Percentiles rank a stretch among this genome's conserved stretches.
These are phyloP conservation scores for Synanthedon tipuliformis DNA, from an alignment of 2,888 invertebrate genomes.

Conservation along the genomic window DNA sequence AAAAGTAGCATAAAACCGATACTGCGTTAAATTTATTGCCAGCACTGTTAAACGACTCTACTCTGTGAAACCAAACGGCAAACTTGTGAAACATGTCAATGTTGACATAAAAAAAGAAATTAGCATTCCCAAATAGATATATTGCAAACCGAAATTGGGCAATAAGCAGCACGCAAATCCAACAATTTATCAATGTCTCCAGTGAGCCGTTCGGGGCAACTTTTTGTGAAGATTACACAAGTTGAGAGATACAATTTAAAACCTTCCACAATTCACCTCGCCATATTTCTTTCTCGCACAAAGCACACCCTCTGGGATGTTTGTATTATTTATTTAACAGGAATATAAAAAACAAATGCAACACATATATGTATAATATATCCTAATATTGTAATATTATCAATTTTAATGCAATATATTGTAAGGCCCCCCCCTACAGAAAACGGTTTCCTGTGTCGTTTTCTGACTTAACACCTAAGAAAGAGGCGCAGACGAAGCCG, in stretches of 20 bases:
- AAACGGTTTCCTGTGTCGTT: too few species aligned
- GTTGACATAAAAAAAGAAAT: constrained; percentile 2
- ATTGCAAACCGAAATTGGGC: not conserved
- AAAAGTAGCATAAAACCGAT: too few species aligned
- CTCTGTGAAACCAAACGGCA: not conserved
- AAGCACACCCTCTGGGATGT: too few species aligned
- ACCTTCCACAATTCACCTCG: not conserved
- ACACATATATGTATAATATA: too few species aligned
- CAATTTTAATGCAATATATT: too few species aligned
- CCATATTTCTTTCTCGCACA: too few species aligned
- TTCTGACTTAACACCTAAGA: too few species aligned
- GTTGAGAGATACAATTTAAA: not conserved
- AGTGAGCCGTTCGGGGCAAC: not conserved
- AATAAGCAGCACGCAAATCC: constrained; percentile 2
- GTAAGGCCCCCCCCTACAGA: too few species aligned
- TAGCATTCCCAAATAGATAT: not conserved
- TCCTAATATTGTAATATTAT: too few species aligned
- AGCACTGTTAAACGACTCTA: not conserved
- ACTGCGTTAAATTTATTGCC: not conserved
- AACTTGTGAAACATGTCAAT: constrained; percentile 4
- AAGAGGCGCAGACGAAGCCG: too few species aligned
- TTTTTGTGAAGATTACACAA: not conserved
- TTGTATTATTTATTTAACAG: too few species aligned
- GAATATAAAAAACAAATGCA: too few species aligned
- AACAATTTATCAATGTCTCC: constrained; percentile 8